These are phyloP conservation scores for Drosophila subquinaria DNA, from an alignment of 2,888 invertebrate genomes.

Conservation along the genomic window DNA sequence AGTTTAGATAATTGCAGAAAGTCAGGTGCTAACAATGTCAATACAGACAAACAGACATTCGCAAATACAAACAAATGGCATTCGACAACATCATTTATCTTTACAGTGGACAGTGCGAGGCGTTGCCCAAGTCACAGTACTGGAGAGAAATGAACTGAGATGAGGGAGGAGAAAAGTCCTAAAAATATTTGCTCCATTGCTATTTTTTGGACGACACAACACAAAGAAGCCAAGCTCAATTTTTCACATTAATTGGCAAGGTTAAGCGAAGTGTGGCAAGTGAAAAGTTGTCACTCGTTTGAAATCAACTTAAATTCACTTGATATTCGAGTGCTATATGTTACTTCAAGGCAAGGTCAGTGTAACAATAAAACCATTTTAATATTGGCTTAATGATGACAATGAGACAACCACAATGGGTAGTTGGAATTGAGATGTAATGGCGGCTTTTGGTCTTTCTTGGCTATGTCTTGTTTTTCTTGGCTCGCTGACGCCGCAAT, in stretches of 20 bases:
- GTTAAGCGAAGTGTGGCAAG: slow-evolving; percentile 62
- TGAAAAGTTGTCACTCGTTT: slow-evolving; percentile 55
- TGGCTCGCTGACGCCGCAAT: slow-evolving; percentile 66
- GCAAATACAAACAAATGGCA: slow-evolving; percentile 1
- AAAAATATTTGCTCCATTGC: slow-evolving; percentile 56
- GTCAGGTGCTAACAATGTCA: slow-evolving; percentile 52
- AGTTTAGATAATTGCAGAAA: slow-evolving; percentile 61
- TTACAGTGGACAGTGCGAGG: slow-evolving; percentile 38
- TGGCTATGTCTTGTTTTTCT: slow-evolving; percentile 32
- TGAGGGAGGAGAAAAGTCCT: background rate
- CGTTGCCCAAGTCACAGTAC: slow-evolving; percentile 11
- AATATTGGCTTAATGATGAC: slow-evolving; percentile 46
- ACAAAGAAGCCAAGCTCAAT: slow-evolving; percentile 44
- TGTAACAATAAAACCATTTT: slow-evolving; percentile 56
- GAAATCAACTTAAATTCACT: slow-evolving; percentile 50
- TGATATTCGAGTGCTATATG: slow-evolving; percentile 44
- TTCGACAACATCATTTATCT: slow-evolving; percentile 77
- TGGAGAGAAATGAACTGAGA: background rate
- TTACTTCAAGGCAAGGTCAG: slow-evolving; percentile 64
- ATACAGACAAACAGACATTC: slow-evolving; percentile 9
- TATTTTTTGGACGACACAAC: slow-evolving; percentile 63
- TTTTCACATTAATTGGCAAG: slow-evolving; percentile 79
- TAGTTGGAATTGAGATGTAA: slow-evolving; percentile 21
- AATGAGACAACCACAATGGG: slow-evolving; percentile 7
- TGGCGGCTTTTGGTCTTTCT: slow-evolving; percentile 27